A percentile compares a stretch with the other conserved stretches of the same genome.
Conservation (phyloP, 2,113 vertebrate genomes). For the Chauna torquata region DNA sequence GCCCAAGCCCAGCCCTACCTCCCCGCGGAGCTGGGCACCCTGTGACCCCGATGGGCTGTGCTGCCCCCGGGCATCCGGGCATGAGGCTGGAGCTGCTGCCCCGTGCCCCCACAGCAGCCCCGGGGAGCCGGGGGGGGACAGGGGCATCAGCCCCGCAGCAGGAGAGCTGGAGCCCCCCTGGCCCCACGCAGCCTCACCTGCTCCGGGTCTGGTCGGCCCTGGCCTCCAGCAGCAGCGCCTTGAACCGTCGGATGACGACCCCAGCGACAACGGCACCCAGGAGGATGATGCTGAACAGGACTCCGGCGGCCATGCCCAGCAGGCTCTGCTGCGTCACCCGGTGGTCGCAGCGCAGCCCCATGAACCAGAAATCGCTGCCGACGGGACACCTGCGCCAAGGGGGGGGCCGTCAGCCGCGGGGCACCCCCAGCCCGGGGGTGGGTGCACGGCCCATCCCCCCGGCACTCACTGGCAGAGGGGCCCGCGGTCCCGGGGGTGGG, state of each 20-base stretch:
- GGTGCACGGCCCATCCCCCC: no score
- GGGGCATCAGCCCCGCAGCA: no score
- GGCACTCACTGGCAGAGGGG: constrained; percentile 83
- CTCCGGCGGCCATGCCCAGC: constrained; percentile 75
- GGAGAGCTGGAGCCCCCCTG: neutral
- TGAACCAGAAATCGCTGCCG: constrained; percentile 88
- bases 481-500: constrained; percentile 71
- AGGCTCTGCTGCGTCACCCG: constrained; percentile 82
- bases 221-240: constrained; percentile 82
- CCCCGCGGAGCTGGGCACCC: neutral
- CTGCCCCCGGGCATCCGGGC: neutral
- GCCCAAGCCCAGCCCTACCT: neutral
- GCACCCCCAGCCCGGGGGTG: no score
- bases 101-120: neutral
- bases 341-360: constrained; percentile 85
- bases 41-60: neutral
- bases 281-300: constrained; percentile 73
- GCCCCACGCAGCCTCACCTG: constrained; percentile 73
- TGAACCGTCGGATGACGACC: constrained; percentile 79
- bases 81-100: neutral
- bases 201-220: constrained; percentile 88
- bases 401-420: neutral
- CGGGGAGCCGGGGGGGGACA: rapidly evolving
- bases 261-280: constrained; percentile 73
- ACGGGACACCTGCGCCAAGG: constrained; percentile 78